Evolutionary conservation across 2,797 vertebrate species (phyloP).

Genomic region (Chelidonichthys spinosus): DNA sequence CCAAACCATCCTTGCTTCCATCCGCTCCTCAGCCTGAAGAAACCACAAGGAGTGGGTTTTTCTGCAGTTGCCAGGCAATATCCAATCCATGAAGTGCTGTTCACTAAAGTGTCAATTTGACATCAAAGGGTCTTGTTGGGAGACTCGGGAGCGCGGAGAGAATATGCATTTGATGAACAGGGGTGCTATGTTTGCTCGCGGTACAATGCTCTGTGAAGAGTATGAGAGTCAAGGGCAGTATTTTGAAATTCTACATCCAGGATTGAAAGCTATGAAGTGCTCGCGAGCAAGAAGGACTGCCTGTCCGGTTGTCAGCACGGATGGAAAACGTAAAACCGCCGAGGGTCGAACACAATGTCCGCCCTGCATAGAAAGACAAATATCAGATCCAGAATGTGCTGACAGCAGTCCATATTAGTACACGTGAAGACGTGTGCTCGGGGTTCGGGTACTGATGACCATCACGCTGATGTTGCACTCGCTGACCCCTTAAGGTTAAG

Average conservation of each 20-base stretch:
- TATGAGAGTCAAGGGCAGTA: slow-evolving; percentile 45
- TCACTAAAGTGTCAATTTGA: slow-evolving; percentile 86
- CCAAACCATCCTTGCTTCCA: slow-evolving; percentile 25
- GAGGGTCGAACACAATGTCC: slow-evolving; percentile 35
- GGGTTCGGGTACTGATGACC: slow-evolving; percentile 35
- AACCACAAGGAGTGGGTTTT: slow-evolving; percentile 70
- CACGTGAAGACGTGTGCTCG: slow-evolving; percentile 6
- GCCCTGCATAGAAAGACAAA: slow-evolving; percentile 32
- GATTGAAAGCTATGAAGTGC: slow-evolving; percentile 49
- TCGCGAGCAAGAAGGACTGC: slow-evolving; percentile 13
- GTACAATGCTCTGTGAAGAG: slow-evolving; percentile 58
- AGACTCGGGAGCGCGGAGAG: slow-evolving; percentile 62
- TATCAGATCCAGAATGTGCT: slow-evolving; percentile 43
- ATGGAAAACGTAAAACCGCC: slow-evolving; percentile 48
- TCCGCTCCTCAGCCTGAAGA: slow-evolving; percentile 52
- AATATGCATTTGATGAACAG: slow-evolving; percentile 78
- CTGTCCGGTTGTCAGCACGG: slow-evolving; percentile 38
- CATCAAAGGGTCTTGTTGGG: slow-evolving; percentile 82
- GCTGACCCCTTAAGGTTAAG: slow-evolving; percentile 72
- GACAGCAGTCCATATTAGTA: slow-evolving; percentile 31
- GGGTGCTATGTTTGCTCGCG: slow-evolving; percentile 55
- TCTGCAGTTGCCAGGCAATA: slow-evolving; percentile 83
- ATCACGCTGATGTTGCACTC: slow-evolving; percentile 43
- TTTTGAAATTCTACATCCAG: slow-evolving; percentile 59
- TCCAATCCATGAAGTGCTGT: slow-evolving; percentile 79